Base-by-base conservation (phyloP, 2,113 vertebrate genomes). In the Gymnocephalus cernua region DNA sequence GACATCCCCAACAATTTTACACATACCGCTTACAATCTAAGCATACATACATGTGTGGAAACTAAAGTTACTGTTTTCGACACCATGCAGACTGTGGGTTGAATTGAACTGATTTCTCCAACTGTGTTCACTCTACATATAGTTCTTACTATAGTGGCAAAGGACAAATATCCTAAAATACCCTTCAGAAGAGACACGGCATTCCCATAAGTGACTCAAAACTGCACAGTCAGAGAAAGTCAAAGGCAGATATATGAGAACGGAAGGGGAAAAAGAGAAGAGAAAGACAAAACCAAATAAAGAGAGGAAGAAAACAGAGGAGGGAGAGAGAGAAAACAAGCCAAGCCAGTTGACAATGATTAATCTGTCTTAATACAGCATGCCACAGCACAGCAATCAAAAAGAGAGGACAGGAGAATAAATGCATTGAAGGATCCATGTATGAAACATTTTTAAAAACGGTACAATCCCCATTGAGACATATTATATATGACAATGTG, bases 141-240 rank as follows among this genome's bases (percentile, higher is more conserved):
- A 62, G 27, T 29, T 63, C 71, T 51, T 68, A 66, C 25, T 62
- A 23, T 15, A 27, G 29, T 9, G 10, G 44, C 64, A 72, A 64
- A 77, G 63, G 54, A 80, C 57, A 54, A 87, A 82, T 76, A 81
- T 66, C 80, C 48, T 13, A 48, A 58, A 59, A 11, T 82, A 73
- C 76, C 80, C 78, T 90, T 84, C 76, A 48, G 25, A 77, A 59
- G 44, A 79, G 58, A 89, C 82, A 47, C 38, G 62, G 62, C 59
- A 77, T 81, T 75, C 77, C 74, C 68, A 86, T 63, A 54, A 61
- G 71, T 75, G 58, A 59, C 65, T 78, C 51, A 58, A 68, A 88
- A 92, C 65, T 86, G 88, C 88, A 86, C 0, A 73, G 83, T 87
- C 88, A 82, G 86, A 87, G 64, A 73, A 86, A 88, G 41, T 76